A percentile compares a stretch with the other conserved stretches of the same genome.
phyloP scores from a whole-genome alignment of 2,888 invertebrate genomes.

The Uropetala carovei region DNA sequence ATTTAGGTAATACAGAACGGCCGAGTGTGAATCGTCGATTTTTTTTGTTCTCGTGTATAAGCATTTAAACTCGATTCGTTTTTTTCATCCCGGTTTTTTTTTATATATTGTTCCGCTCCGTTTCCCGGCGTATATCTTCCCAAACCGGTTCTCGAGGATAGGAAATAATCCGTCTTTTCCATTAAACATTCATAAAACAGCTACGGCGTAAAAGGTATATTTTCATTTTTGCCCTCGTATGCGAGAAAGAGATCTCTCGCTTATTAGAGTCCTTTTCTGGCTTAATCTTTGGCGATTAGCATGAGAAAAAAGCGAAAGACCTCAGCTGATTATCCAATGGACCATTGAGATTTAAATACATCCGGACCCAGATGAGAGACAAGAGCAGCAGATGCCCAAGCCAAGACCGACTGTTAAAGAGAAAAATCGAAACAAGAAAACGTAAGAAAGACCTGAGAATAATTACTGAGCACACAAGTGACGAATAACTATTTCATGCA shows the following conservation, averaged over 20 bases:
- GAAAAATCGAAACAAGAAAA: too few species aligned
- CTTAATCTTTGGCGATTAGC: background rate
- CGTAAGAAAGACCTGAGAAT: too few species aligned
- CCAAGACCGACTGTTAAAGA: too few species aligned
- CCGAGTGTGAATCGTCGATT: background rate
- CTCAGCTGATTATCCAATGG: background rate
- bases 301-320: background rate
- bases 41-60: background rate
- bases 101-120: background rate
- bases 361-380: background rate
- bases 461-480: too few species aligned
- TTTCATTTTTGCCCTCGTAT: background rate
- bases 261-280: background rate
- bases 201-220: background rate
- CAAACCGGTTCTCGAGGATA: background rate
- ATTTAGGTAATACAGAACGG: background rate
- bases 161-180: constrained; percentile 22
- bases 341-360: constrained; percentile 10
- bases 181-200: constrained; percentile 17
- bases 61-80: background rate
- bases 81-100: background rate
- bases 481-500: too few species aligned
- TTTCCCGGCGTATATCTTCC: background rate
- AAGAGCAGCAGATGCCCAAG: too few species aligned
- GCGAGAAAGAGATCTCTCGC: background rate